Evolutionary conservation across 1,140 invertebrate genomes (phyloP).

Genomic region (Drosophila mayri): DNA sequence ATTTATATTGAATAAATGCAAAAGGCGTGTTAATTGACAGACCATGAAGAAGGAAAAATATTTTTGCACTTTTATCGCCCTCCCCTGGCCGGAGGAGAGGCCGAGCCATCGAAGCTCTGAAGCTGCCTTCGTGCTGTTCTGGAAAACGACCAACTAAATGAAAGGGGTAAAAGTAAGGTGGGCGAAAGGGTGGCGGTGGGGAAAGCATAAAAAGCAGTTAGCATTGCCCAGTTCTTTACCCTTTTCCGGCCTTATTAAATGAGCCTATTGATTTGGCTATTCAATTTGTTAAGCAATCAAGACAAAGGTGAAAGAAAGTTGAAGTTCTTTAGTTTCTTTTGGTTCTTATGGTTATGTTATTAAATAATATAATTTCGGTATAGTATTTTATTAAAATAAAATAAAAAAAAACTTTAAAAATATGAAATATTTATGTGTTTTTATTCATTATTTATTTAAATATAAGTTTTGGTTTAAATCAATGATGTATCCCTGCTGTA

Average conservation of each 20-base stretch:
- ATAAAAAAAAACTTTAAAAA: too few relatives aligned
- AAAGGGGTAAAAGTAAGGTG: conserved; percentile 14
- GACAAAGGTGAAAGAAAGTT: neutral
- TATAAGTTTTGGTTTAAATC: too few relatives aligned
- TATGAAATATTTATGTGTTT: too few relatives aligned
- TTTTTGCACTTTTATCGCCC: conserved; percentile 69
- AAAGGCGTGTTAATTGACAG: conserved; percentile 83
- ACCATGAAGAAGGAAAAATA: conserved; percentile 78
- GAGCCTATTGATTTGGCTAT: conserved; percentile 16
- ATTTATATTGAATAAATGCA: conserved; percentile 83
- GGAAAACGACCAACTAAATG: conserved; percentile 56
- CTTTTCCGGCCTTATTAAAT: conserved; percentile 12
- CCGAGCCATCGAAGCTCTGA: conserved; percentile 19
- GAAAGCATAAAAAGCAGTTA: conserved; percentile 13
- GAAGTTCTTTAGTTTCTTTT: neutral
- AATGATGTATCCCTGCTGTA: too few relatives aligned
- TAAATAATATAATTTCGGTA: too few relatives aligned
- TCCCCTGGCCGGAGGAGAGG: conserved; percentile 4
- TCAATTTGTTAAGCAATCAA: conserved; percentile 14
- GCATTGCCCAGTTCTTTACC: neutral
- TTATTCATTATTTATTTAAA: too few relatives aligned
- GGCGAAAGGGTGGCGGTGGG: neutral
- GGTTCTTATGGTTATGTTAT: too few relatives aligned
- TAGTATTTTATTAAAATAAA: too few relatives aligned
- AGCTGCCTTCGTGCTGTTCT: conserved; percentile 31